phyloP scores from a whole-genome alignment of 2,888 invertebrate genomes.

The Cosmia trapezina region DNA sequence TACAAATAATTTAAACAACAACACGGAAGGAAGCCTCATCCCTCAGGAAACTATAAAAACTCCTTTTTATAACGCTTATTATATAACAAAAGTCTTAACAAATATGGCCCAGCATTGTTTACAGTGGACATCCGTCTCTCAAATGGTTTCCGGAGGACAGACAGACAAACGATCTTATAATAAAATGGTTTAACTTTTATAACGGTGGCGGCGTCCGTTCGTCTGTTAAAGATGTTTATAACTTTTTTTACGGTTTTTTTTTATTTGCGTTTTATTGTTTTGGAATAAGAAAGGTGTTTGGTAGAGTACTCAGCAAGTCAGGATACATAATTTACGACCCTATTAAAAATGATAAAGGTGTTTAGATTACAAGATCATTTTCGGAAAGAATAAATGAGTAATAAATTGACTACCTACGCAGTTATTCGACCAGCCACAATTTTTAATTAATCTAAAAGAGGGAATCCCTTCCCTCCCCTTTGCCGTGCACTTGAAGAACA shows the following conservation, averaged over 20 bases:
- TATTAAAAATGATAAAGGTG: too few species aligned
- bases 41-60: conserved; percentile 70
- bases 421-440: too few species aligned
- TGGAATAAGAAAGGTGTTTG: conserved; percentile 3
- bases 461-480: too few species aligned
- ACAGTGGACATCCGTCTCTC: conserved; percentile 78
- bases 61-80: conserved; percentile 68
- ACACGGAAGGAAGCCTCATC: conserved; percentile 68
- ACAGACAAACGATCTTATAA: conserved; percentile 60
- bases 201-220: conserved; percentile 39
- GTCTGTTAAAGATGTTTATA: conserved; percentile 47
- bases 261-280: conserved; percentile 36
- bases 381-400: too few species aligned
- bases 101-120: conserved; percentile 69
- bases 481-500: too few species aligned
- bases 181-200: conserved; percentile 48
- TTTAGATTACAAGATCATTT: too few species aligned
- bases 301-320: background rate
- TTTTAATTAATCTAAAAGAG: too few species aligned
- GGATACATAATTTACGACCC: too few species aligned
- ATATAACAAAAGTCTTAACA: conserved; percentile 65
- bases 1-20: conserved; percentile 62
- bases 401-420: too few species aligned
- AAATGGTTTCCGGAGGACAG: conserved; percentile 66
- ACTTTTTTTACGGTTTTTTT: conserved; percentile 16